A percentile compares a stretch with the other conserved stretches of the same genome.
Conservation (phyloP, 2,888 invertebrate species). For the Diadegma fenestrale region DNA sequence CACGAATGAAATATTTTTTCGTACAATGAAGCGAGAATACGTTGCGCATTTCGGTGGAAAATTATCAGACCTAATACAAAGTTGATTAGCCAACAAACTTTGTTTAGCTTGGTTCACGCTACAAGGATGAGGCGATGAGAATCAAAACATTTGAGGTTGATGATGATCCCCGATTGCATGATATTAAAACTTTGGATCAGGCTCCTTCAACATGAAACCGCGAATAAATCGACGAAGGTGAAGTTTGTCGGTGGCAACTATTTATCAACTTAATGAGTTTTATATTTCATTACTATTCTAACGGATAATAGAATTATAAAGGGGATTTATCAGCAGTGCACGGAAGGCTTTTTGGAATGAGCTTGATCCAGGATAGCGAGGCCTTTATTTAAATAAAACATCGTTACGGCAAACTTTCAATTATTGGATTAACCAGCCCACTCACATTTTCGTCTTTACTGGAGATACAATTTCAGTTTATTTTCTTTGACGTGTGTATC, state of each 20-base stretch:
- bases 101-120: background rate
- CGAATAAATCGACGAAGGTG: background rate
- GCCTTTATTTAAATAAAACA: background rate
- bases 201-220: background rate
- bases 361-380: background rate
- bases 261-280: background rate
- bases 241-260: slow-evolving; percentile 10
- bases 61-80: background rate
- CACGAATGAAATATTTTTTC: background rate
- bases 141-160: background rate
- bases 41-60: background rate
- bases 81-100: background rate
- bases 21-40: background rate
- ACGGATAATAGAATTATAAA: background rate
- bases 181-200: background rate
- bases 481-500: background rate
- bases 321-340: background rate
- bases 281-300: slow-evolving; percentile 9
- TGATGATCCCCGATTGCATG: background rate
- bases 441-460: background rate
- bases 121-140: background rate
- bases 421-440: background rate
- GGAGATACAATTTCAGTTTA: background rate
- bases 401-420: background rate
- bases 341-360: background rate